A percentile compares a stretch with the other conserved stretches of the same genome.
Evolutionary conservation across 2,113 vertebrate genomes (phyloP).

Genomic region (Perognathus longimembris): DNA sequence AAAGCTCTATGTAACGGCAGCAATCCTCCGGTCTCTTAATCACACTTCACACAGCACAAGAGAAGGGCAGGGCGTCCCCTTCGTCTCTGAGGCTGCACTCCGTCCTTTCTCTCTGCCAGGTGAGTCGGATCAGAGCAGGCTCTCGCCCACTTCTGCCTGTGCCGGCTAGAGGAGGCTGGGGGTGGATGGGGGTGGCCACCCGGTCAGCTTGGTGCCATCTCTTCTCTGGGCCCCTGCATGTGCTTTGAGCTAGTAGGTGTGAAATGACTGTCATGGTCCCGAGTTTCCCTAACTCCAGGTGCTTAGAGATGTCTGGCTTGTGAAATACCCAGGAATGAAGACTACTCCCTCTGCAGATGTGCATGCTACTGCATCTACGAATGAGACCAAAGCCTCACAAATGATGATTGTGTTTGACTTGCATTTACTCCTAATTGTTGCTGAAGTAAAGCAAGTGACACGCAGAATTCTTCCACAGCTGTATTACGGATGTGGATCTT

Average conservation of each 20-base stretch:
- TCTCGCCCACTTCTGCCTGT: neutral
- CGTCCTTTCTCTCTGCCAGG: neutral
- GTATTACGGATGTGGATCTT: constrained; percentile 34
- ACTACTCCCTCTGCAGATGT: constrained; percentile 84
- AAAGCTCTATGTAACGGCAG: neutral
- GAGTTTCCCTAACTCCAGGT: constrained; percentile 74
- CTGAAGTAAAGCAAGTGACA: constrained; percentile 78
- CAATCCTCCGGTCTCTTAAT: neutral
- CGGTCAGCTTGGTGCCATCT: no score
- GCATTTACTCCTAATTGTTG: constrained; percentile 73
- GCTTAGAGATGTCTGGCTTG: constrained; percentile 82
- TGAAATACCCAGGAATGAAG: constrained; percentile 83
- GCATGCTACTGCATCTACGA: constrained; percentile 78
- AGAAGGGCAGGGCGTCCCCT: neutral
- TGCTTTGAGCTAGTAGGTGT: constrained; percentile 73
- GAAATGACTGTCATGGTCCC: constrained; percentile 82
- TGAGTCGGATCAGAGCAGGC: neutral
- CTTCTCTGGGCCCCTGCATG: constrained; percentile 64
- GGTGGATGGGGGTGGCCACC: no score
- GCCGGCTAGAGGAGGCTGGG: no score
- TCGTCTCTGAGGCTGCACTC: neutral
- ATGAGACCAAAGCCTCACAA: constrained; percentile 81
- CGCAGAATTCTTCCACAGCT: constrained; percentile 64
- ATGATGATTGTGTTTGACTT: constrained; percentile 77
- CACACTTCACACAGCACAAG: neutral